Base-by-base conservation (phyloP, 2,888 invertebrate genomes). In the Platycheirus albimanus region DNA sequence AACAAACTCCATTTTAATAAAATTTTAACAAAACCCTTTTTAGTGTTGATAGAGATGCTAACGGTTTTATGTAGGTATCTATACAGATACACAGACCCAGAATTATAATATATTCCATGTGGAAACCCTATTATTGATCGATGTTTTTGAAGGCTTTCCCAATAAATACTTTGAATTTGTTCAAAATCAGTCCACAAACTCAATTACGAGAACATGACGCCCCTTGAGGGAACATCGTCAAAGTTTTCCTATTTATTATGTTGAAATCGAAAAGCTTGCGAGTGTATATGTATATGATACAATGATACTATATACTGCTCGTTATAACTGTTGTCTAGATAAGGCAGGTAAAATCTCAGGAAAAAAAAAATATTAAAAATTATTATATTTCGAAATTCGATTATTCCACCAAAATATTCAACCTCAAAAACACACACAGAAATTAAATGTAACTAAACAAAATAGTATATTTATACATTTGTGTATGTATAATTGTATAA, bases 1-100 rank as follows among this genome's bases (percentile, higher is more conserved):
- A 71, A 56, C 63, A 58, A 78, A 71, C 64, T 56, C 15, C 28
- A 54, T 67, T 54, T 38, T 13, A n/a, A n/a, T n/a, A n/a, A 24
- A 69, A 38, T 52, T 52, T 63, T 24, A 54, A 33, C 52, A 33
- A 66, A 61, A 36, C 33, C 6, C 19, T 45, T 51, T 72, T 67
- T 72, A 6, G 15, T 11, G 8, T 36, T 36, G 36, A 47, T 52
- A 52, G 33, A 52, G 33, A 36, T 36, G 24, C 36, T 33, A 67
- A 49, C 17, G n/a, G 49, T 13, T 28, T 28, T 2, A 1, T 15
- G 41, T 41, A 1, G 28, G 41, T 41, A 10, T 15, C 8, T 6
- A 30, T 15, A 24, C 13, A 13, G 6, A 24, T 24, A 6, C 24
- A 24, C 3, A 24, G 6, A 6, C 24, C 3, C 3, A 24, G 6